Percentiles rank a stretch among this genome's conserved stretches.
These are phyloP conservation scores for Trinectes maculatus DNA, from an alignment of 2,113 vertebrate genomes.

Conservation along the genomic window DNA sequence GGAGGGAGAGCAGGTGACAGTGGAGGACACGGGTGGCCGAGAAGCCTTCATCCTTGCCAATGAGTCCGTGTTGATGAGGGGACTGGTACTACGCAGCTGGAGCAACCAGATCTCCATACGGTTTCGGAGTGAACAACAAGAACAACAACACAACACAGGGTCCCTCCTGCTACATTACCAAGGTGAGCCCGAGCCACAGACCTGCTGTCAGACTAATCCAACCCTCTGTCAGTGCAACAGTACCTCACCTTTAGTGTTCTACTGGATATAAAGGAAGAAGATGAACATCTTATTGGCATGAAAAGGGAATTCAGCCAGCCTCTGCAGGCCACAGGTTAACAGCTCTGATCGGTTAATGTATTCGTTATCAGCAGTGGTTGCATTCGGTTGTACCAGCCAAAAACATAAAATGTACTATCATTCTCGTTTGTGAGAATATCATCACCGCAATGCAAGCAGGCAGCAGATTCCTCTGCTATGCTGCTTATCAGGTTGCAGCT, in stretches of 20 bases:
- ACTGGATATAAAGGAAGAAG: neutral
- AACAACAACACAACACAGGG: conserved; percentile 80
- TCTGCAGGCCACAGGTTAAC: neutral
- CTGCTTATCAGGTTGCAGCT: neutral
- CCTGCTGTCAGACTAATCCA: neutral
- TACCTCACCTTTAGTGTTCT: neutral
- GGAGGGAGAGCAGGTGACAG: conserved; percentile 86
- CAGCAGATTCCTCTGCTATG: neutral
- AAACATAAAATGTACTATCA: neutral
- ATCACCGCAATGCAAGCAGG: neutral
- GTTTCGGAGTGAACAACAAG: conserved; percentile 85
- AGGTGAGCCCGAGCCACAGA: conserved; percentile 79
- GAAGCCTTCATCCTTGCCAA: conserved; percentile 90
- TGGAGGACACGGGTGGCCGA: conserved; percentile 88
- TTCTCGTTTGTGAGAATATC: neutral
- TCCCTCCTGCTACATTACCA: conserved; percentile 90
- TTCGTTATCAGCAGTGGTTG: neutral
- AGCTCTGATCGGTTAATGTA: neutral
- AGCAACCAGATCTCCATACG: conserved; percentile 92
- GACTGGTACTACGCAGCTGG: conserved; percentile 92
- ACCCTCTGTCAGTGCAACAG: neutral
- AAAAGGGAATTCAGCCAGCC: neutral
- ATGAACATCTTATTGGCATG: no score
- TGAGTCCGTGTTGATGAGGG: conserved; percentile 89
- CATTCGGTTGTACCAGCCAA: neutral